Evolutionary conservation across 2,797 vertebrate genomes (phyloP).

Genomic region (Lepidocolaptes lacrymiger): DNA sequence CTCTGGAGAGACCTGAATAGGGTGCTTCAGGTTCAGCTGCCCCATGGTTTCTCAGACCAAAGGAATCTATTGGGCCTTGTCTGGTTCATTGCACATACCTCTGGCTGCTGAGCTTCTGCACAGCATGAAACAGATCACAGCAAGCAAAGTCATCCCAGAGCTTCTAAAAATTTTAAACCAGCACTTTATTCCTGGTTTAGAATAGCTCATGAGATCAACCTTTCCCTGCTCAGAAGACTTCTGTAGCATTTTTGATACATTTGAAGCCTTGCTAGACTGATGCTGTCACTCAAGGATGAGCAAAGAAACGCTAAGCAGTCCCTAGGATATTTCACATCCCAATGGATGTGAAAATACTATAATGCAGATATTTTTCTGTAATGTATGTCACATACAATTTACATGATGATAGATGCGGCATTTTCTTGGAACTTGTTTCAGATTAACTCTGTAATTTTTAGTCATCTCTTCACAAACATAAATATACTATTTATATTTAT

Average conservation of each 20-base stretch:
- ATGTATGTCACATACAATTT: not conserved
- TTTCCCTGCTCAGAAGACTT: not conserved
- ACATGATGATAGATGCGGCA: not conserved
- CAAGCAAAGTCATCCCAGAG: not conserved
- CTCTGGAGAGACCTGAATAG: not conserved
- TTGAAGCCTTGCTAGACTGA: not conserved
- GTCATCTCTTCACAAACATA: not conserved
- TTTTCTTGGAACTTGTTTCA: not conserved
- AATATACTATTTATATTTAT: not conserved
- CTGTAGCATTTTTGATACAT: not conserved
- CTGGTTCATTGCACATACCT: not conserved
- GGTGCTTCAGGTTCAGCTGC: not conserved
- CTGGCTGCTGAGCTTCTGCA: not conserved
- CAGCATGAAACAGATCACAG: not conserved
- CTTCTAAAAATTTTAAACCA: not conserved
- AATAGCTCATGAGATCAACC: not conserved
- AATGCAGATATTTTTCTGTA: not conserved
- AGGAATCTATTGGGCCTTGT: no score
- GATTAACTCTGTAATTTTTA: not conserved
- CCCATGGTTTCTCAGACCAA: no score
- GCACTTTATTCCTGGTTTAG: not conserved
- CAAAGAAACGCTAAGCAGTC: not conserved
- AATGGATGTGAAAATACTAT: not conserved
- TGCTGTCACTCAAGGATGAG: not conserved
- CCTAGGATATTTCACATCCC: not conserved